Evolutionary conservation across 2,797 vertebrate species (phyloP).

Genomic region (Tauraco hartlaubi): DNA sequence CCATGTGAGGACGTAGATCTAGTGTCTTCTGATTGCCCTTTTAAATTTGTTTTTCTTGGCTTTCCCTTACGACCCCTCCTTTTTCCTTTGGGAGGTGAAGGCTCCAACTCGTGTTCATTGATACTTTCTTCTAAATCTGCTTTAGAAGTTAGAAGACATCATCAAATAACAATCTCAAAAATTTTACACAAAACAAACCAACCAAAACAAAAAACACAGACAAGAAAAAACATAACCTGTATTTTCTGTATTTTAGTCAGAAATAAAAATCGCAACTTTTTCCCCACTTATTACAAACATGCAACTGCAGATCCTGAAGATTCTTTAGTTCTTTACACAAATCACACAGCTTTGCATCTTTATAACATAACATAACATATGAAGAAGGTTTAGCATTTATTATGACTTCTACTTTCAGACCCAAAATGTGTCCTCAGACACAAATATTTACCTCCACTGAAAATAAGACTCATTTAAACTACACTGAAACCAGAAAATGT

Average conservation of each 20-base stretch:
- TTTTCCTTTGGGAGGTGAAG: conserved; percentile 91
- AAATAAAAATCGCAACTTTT: neutral
- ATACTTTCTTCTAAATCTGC: conserved; percentile 90
- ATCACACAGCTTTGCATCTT: neutral
- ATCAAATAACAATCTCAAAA: neutral
- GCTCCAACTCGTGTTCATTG: conserved; percentile 92
- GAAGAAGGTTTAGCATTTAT: neutral
- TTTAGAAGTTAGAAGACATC: conserved; percentile 67
- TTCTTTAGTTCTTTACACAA: neutral
- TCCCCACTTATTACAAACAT: neutral
- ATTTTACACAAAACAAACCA: neutral
- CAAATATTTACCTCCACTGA: neutral
- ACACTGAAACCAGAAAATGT: neutral
- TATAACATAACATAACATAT: neutral
- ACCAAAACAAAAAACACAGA: neutral
- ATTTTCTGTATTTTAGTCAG: neutral
- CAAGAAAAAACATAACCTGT: neutral
- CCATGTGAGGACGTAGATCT: conserved; percentile 95
- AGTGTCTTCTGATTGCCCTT: conserved; percentile 92
- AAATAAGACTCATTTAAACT: neutral
- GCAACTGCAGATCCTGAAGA: neutral
- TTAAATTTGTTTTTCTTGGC: conserved; percentile 87
- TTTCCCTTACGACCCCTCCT: conserved; percentile 93
- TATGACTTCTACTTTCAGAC: neutral
- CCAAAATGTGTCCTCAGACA: neutral